Conservation (phyloP, 2,888 invertebrate genomes). For the Habrosyne pyritoides region DNA sequence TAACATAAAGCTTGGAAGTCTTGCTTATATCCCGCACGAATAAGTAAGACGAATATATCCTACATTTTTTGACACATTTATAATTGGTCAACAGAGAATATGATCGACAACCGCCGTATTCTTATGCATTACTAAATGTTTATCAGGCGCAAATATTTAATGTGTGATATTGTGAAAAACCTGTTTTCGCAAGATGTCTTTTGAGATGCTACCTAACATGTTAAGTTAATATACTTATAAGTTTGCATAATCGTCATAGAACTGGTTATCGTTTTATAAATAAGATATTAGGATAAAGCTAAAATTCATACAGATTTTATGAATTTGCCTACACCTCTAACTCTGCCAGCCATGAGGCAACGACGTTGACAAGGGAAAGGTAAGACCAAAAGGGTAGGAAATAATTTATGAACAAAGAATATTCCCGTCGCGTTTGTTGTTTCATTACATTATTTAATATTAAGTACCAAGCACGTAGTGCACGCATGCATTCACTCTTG, state of each 20-base stretch:
- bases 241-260: neutral
- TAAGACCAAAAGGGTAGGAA: neutral
- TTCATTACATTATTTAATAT: conserved; percentile 11
- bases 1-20: conserved; percentile 18
- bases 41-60: conserved; percentile 28
- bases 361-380: neutral
- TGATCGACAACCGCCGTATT: conserved; percentile 1
- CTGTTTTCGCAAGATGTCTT: neutral
- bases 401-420: neutral
- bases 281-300: neutral
- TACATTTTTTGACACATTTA: conserved; percentile 30
- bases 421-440: conserved; percentile 9
- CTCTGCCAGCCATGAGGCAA: no score
- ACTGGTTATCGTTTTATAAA: neutral
- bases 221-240: neutral
- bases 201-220: neutral
- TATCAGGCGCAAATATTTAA: neutral
- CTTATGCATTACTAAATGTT: neutral
- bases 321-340: no score
- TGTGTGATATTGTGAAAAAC: conserved; percentile 1
- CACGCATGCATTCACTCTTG: neutral
- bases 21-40: conserved; percentile 19
- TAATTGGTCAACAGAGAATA: conserved; percentile 16
- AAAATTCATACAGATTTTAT: no score
- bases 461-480: conserved; percentile 12